Evolutionary conservation across 2,888 invertebrate species (phyloP).

Genomic region (Caenorhabditis becei): DNA sequence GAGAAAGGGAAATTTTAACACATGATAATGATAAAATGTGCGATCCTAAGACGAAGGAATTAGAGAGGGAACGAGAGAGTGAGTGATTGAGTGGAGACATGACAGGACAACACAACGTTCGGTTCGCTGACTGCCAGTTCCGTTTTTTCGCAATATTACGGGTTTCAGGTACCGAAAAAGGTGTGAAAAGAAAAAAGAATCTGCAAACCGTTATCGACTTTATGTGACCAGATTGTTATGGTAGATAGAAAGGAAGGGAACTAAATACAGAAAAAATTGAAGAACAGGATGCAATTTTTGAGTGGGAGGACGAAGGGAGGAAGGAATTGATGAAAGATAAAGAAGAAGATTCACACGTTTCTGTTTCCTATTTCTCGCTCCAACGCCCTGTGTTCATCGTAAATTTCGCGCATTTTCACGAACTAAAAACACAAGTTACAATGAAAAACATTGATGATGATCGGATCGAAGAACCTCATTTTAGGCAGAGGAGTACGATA

Average conservation of each 20-base stretch:
- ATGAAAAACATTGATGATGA: slow-evolving; percentile 1
- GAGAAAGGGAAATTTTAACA: slow-evolving; percentile 43
- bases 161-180: slow-evolving; percentile 1
- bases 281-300: slow-evolving; percentile 26
- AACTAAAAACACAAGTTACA: background rate
- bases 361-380: background rate
- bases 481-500: slow-evolving; percentile 51
- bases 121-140: too few relatives aligned
- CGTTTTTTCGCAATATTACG: background rate
- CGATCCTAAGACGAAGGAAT: slow-evolving; percentile 14
- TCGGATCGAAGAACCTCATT: slow-evolving; percentile 34
- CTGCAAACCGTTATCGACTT: slow-evolving; percentile 34
- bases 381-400: too few relatives aligned
- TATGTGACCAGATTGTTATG: slow-evolving; percentile 53
- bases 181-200: slow-evolving; percentile 8
- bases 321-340: slow-evolving; percentile 14
- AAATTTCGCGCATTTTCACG: background rate
- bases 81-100: background rate
- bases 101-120: background rate
- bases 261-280: slow-evolving; percentile 16
- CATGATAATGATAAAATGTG: slow-evolving; percentile 37
- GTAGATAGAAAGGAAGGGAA: slow-evolving; percentile 25
- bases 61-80: background rate
- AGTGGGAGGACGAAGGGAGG: slow-evolving; percentile 2
- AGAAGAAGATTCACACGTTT: background rate